Base-by-base conservation (phyloP, 1,140 invertebrate species). In the Thaumetopoea pityocampa region DNA sequence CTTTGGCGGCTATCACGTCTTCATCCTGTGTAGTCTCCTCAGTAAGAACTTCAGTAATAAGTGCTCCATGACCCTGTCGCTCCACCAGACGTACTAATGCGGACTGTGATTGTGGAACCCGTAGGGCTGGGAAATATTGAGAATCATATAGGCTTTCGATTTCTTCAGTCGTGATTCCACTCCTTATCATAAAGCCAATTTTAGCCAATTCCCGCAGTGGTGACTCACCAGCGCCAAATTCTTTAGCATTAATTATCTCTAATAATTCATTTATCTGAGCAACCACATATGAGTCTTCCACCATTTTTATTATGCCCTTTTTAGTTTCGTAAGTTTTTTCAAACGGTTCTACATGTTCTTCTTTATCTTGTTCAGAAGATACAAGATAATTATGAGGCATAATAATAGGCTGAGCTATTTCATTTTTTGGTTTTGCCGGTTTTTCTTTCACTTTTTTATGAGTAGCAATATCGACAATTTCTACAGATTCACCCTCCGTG, bases 41-140 rank as follows among this genome's bases (percentile, higher is more conserved):
- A 0, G 91, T 91, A 7, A 95, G 85, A 10, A 94, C 91, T 76
- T 94, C 91, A 0, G 92, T 90, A 32, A 95, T 93, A 3, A 95
- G 72, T 0, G 92, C 87, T 4, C 91, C 92, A 60, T 94, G 89
- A 1, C 94, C 93, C 74, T 93, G 90, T 12, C 93, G 87, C 66
- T 95, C 93, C 0, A 95, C 92, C 22, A 95, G 83, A 57, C 92
- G 92, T 2, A 96, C 92, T 46, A 95, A 83, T 6, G 93, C 92
- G 19, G 92, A 91, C 79, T 95, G 93, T 1, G 92, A 91, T 56
- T 93, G 90, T 1, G 93, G 92, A 3, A 91, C 90, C 57, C 89
- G 88, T 18, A 95, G 69, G 18, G 92, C 89, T 14, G 93, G 92
- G 58, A 95, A 95, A 53, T 91, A 89, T 51, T 93, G 89, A 7